A percentile compares a stretch with the other conserved stretches of the same genome.
Evolutionary conservation across 2,888 invertebrate genomes (phyloP).

Genomic region (Congeria kusceri): DNA sequence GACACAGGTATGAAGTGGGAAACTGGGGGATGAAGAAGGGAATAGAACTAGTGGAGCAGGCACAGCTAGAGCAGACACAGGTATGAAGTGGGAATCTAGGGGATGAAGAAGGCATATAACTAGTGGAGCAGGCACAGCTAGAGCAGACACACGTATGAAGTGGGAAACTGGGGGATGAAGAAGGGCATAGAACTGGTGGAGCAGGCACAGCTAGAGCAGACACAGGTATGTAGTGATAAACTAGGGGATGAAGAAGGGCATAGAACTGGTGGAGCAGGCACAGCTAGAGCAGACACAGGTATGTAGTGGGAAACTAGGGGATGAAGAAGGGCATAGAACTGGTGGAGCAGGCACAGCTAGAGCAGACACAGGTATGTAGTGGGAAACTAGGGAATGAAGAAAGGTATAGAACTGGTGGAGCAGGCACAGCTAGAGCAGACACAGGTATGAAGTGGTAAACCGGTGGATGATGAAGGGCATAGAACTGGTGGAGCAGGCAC

Average conservation of each 20-base stretch:
- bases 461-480: conserved; percentile 83
- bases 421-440: conserved; percentile 12
- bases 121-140: conserved; percentile 84
- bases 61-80: too few species aligned
- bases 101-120: conserved; percentile 82
- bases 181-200: too few species aligned
- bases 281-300: conserved; percentile 76
- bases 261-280: conserved; percentile 32
- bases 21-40: too few species aligned
- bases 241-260: too few species aligned
- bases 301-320: conserved; percentile 83
- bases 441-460: conserved; percentile 82
- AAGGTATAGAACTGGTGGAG: too few species aligned
- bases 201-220: too few species aligned
- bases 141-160: conserved; percentile 81
- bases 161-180: too few species aligned
- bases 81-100: conserved; percentile 64
- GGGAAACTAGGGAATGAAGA: too few species aligned
- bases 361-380: conserved; percentile 80
- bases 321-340: conserved; percentile 84
- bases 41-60: too few species aligned
- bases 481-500: conserved; percentile 71
- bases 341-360: conserved; percentile 84
- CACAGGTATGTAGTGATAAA: too few species aligned
- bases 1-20: conserved; percentile 74